These are phyloP conservation scores for Drosophila gunungcola DNA, from an alignment of 1,140 invertebrate species.

Conservation along the genomic window DNA sequence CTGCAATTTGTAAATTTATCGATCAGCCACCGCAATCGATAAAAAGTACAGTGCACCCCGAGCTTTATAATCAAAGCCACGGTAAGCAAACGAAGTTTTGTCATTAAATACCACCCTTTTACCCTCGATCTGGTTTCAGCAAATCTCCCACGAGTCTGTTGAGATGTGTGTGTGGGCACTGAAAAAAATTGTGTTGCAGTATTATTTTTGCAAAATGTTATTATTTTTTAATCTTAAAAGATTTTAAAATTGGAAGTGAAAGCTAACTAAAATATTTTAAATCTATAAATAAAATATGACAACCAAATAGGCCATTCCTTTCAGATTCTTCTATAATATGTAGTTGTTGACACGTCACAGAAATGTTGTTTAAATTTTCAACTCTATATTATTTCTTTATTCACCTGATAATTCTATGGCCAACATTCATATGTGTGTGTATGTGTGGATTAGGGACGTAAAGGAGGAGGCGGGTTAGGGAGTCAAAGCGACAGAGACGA, in stretches of 20 bases:
- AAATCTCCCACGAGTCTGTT: constrained; percentile 2
- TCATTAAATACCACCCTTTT: constrained; percentile 63
- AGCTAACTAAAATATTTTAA: too few species aligned
- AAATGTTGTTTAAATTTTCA: not conserved
- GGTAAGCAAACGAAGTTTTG: constrained; percentile 58
- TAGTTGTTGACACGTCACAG: not conserved
- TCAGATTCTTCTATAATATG: too few species aligned
- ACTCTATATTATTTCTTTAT: constrained; percentile 1
- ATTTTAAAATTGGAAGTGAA: not conserved
- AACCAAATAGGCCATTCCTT: too few species aligned
- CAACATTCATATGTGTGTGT: constrained; percentile 16
- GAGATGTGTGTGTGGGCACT: constrained; percentile 16
- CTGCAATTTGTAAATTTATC: constrained; percentile 49
- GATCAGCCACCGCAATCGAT: constrained; percentile 38
- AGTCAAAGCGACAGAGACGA: constrained; percentile 58
- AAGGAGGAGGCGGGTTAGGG: not conserved
- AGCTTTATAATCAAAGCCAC: constrained; percentile 54
- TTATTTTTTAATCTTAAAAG: not conserved
- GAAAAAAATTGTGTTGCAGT: not conserved
- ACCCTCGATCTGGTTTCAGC: constrained; percentile 6
- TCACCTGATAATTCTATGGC: constrained; percentile 70
- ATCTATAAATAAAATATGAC: too few species aligned
- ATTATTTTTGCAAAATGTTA: not conserved
- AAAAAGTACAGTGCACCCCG: constrained; percentile 5
- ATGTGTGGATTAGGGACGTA: not conserved